Percentiles rank a stretch among this genome's conserved stretches.
Conservation (phyloP, 2,113 vertebrate genomes). For the Rattus norvegicus region GRCr8 NC_086030.1:11400001-11400500, state of each 20-base stretch:
- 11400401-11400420: not conserved
- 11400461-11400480: not conserved
- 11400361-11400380: not conserved
- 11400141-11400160: no score
- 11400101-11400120: not conserved
- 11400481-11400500: not conserved
- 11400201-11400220: not conserved
- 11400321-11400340: not conserved
- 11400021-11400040: not conserved
- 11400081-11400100: not conserved
- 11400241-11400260: not conserved
- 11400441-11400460: conserved; percentile 3
- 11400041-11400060: not conserved
- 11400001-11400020: not conserved
- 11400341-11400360: not conserved
- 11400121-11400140: not conserved
- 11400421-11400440: not conserved
- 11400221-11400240: not conserved
- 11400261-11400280: not conserved
- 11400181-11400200: not conserved
- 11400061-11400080: not conserved
- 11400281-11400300: not conserved
- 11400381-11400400: not conserved
- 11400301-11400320: not conserved
- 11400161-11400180: not conserved